Conservation (phyloP, 1,140 invertebrate genomes). For the Cecropterus lyciades region DNA sequence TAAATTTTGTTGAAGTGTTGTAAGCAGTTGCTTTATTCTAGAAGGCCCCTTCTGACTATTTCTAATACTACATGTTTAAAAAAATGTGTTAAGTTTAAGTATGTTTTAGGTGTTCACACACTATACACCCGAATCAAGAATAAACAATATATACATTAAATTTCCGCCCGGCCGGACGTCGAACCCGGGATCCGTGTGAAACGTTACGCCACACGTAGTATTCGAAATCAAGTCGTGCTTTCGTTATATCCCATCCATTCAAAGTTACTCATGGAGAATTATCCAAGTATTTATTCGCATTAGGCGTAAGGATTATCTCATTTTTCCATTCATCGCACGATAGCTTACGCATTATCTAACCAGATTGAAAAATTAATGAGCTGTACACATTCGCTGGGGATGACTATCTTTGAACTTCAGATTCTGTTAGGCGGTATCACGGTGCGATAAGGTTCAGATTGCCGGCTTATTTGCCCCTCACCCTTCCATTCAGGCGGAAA, state of each 20-base stretch:
- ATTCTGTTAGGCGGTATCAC: constrained; percentile 18
- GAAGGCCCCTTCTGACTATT: too few relatives aligned
- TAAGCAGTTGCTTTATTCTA: too few relatives aligned
- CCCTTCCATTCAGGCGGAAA: constrained; percentile 43
- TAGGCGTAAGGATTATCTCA: constrained; percentile 43
- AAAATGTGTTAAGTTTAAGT: too few relatives aligned
- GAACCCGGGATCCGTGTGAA: too few relatives aligned
- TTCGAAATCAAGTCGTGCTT: too few relatives aligned
- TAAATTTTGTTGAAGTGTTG: too few relatives aligned
- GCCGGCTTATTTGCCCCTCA: background rate
- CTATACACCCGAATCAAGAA: too few relatives aligned
- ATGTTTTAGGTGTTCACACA: too few relatives aligned
- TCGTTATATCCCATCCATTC: background rate
- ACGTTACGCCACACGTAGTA: too few relatives aligned
- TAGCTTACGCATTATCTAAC: constrained; percentile 49
- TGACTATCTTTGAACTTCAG: constrained; percentile 28
- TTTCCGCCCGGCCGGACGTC: background rate
- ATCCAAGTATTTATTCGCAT: constrained; percentile 25
- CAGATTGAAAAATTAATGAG: constrained; percentile 55
- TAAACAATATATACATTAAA: background rate
- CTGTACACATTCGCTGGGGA: constrained; percentile 32
- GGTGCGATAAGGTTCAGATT: constrained; percentile 35
- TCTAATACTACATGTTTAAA: too few relatives aligned
- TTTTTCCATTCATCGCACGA: constrained; percentile 44
- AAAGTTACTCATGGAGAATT: constrained; percentile 7